A percentile compares a stretch with the other conserved stretches of the same genome.
phyloP scores from a whole-genome alignment of 2,888 invertebrate species.

The Heliconius erato region DNA sequence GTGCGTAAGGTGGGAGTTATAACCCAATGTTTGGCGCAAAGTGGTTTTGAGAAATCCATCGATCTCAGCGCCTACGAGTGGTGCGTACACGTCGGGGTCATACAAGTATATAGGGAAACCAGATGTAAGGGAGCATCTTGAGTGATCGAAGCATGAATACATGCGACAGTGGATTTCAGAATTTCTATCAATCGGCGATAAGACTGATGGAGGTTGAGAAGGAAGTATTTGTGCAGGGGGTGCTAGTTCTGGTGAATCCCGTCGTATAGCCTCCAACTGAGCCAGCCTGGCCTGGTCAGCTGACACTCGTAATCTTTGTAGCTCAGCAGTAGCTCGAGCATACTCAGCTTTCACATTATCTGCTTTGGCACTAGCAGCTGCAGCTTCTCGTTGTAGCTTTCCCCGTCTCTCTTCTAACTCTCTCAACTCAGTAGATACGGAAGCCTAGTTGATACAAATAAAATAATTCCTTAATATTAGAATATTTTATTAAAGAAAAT shows the following conservation, averaged over 20 bases:
- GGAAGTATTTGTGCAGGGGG: slow-evolving; percentile 92
- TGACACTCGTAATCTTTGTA: slow-evolving; percentile 94
- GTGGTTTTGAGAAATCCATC: slow-evolving; percentile 94
- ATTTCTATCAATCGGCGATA: slow-evolving; percentile 77
- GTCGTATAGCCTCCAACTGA: slow-evolving; percentile 94
- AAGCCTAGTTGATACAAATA: slow-evolving; percentile 81
- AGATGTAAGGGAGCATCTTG: slow-evolving; percentile 95
- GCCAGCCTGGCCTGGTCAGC: slow-evolving; percentile 97
- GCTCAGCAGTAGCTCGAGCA: slow-evolving; percentile 92
- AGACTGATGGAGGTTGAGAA: slow-evolving; percentile 81
- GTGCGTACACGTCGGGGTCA: slow-evolving; percentile 91
- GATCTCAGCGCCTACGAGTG: slow-evolving; percentile 89
- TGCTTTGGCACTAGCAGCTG: slow-evolving; percentile 91
- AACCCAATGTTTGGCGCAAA: slow-evolving; percentile 92
- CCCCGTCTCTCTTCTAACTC: slow-evolving; percentile 95
- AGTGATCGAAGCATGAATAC: slow-evolving; percentile 97
- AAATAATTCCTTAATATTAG: not conserved
- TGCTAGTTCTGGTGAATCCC: slow-evolving; percentile 95
- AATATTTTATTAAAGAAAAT: not conserved
- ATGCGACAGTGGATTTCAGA: slow-evolving; percentile 89
- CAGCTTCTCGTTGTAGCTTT: slow-evolving; percentile 93
- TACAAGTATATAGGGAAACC: slow-evolving; percentile 97
- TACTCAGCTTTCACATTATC: slow-evolving; percentile 94
- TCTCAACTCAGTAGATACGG: slow-evolving; percentile 96
- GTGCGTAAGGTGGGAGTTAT: slow-evolving; percentile 93